Evolutionary conservation across 2,113 vertebrate species (phyloP).

Genomic region (Mesembrinibis cayennensis): DNA sequence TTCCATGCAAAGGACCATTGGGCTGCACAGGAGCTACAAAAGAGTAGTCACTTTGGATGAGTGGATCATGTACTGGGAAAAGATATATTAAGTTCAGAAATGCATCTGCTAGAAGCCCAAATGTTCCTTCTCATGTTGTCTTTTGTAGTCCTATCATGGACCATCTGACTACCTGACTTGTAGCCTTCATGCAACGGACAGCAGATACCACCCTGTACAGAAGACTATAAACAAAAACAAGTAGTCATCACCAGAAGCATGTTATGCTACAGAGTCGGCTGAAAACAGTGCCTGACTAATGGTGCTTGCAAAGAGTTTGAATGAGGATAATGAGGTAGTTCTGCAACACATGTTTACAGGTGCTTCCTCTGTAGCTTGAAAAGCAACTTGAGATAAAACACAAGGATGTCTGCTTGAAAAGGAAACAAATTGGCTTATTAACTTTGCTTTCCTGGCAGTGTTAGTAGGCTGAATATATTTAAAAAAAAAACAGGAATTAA

Average conservation of each 20-base stretch:
- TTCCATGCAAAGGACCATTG: background rate
- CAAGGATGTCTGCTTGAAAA: slow-evolving; percentile 43
- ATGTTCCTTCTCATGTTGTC: background rate
- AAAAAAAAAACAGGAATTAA: background rate
- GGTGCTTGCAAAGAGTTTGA: background rate
- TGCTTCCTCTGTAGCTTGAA: slow-evolving; percentile 27
- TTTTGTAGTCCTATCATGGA: background rate
- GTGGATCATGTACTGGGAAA: background rate
- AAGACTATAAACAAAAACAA: background rate
- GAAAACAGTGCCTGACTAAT: background rate
- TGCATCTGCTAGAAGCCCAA: background rate
- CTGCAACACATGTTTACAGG: slow-evolving; percentile 39
- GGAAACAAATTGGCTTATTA: slow-evolving; percentile 61
- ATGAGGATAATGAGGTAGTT: slow-evolving; percentile 42
- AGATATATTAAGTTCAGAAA: background rate
- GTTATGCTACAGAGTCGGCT: background rate
- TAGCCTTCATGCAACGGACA: background rate
- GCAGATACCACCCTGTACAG: background rate
- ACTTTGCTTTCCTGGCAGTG: slow-evolving; percentile 9
- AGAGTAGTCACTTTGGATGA: background rate
- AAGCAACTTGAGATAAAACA: slow-evolving; percentile 47
- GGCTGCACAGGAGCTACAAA: background rate
- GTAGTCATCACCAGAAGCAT: background rate
- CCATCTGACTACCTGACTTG: background rate
- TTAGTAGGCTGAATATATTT: background rate